Base-by-base conservation (phyloP, 2,113 vertebrate species). In the Agapornis roseicollis region DNA sequence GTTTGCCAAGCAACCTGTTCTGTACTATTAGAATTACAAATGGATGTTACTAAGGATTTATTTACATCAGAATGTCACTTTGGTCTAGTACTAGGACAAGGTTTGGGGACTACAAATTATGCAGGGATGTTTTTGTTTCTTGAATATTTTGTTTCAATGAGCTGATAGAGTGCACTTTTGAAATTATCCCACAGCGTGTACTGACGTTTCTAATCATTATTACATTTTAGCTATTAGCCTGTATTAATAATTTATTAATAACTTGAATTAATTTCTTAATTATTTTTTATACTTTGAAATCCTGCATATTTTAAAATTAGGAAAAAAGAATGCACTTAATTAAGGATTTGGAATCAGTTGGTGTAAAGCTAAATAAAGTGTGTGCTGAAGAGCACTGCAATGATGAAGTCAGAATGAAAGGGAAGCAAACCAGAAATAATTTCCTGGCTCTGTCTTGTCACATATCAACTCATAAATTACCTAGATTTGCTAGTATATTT, bases 181-280 rank as follows among this genome's bases (percentile, higher is more conserved):
- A 50, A 60, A 66, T 0, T 0, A 10, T 55, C 25, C 28, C 66
- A 71, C 16, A 58, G 29, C 60, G 74, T 17, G 35, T 82, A 47
- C 29, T 77, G 37, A 6, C 70, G 88, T n/a, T 29, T 78, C 5
- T 35, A 93, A 79, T 83, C 17, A 78, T 60, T 80, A 47, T 24
- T 80, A 42, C 18, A 31, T 56, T 91, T 80, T 82, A 0, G 0
- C 13, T 80, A 60, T 76, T 73, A 93, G 19, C 7, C 22, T 70
- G 37, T 20, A 93, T 92, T 90, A 96, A 93, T 88, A 95, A 97
- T 86, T 94, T 46, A 70, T 83, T 83, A 88, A 80, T 56, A 4
- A 33, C 37, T 64, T 65, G 35, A 81, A 91, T 66, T 72, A 82
- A 76, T 93, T 71, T 69, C 78, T 91, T 87, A 85, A 63, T 81